A percentile compares a stretch with the other conserved stretches of the same genome.
These are phyloP conservation scores for Drosophila rellima DNA, from an alignment of 2,888 invertebrate genomes.

Conservation along the genomic window DNA sequence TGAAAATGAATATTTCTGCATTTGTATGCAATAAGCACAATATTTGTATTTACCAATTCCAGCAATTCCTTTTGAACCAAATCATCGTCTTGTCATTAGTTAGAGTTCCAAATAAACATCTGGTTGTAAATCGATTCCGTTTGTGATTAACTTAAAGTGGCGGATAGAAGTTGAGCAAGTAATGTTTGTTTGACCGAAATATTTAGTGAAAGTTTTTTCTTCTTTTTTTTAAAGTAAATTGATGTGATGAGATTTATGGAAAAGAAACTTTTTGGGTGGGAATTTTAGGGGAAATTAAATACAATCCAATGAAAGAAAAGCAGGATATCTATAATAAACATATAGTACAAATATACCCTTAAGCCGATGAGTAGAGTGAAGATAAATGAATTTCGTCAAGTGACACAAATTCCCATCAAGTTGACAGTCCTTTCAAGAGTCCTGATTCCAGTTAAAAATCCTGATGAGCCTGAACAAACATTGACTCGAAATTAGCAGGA, in stretches of 20 bases:
- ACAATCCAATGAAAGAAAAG: no score
- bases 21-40: constrained; percentile 45
- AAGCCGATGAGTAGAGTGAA: background rate
- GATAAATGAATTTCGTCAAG: background rate
- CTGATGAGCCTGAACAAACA: constrained; percentile 27
- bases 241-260: no score
- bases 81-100: background rate
- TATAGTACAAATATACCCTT: background rate
- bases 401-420: background rate
- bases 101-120: background rate
- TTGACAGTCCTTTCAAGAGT: constrained; percentile 3
- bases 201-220: no score
- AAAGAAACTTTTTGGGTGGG: no score
- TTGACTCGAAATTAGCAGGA: constrained; percentile 49
- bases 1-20: constrained; percentile 27
- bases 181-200: no score
- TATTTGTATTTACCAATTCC: constrained; percentile 46
- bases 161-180: no score
- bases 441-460: background rate
- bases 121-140: background rate
- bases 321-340: no score
- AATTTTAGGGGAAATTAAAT: no score
- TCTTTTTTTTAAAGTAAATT: no score
- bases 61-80: constrained; percentile 5
- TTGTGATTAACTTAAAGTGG: constrained; percentile 14